These are phyloP conservation scores for Globia sparganii DNA, from an alignment of 2,888 invertebrate species.

Conservation along the genomic window DNA sequence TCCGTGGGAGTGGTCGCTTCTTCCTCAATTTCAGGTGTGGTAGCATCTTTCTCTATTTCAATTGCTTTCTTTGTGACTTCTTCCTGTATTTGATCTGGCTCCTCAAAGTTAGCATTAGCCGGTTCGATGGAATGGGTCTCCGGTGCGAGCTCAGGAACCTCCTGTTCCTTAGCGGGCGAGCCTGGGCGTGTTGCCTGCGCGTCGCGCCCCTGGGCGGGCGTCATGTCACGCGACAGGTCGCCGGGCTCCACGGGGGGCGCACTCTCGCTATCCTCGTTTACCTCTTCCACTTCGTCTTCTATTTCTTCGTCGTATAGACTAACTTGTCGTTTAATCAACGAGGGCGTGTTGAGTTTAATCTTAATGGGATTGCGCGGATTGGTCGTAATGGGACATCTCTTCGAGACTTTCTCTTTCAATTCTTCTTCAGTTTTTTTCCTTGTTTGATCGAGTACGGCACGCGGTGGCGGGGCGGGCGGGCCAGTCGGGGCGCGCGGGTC, in stretches of 20 bases:
- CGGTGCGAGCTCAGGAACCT: background rate
- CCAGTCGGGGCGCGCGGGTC: background rate
- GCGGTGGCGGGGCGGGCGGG: conserved; percentile 20
- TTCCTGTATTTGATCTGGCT: background rate
- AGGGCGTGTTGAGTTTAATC: conserved; percentile 85
- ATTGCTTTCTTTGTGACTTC: conserved; percentile 9
- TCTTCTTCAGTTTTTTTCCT: conserved; percentile 77
- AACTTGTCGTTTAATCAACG: conserved; percentile 88
- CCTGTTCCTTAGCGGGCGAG: conserved; percentile 1
- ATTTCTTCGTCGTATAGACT: conserved; percentile 88
- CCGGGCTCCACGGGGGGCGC: conserved; percentile 7
- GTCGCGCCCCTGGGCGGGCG: background rate
- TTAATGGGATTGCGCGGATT: conserved; percentile 85
- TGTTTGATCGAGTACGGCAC: background rate
- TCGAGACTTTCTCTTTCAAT: conserved; percentile 83
- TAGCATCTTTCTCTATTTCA: conserved; percentile 15
- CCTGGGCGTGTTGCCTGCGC: background rate
- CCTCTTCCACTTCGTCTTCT: conserved; percentile 49
- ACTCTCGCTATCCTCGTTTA: conserved; percentile 66
- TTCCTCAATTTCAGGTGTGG: conserved; percentile 40
- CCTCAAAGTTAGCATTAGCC: background rate
- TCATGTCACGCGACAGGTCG: background rate
- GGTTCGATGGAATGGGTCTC: background rate
- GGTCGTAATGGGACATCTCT: conserved; percentile 82
- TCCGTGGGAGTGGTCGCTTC: conserved; percentile 40